These are phyloP conservation scores for Melieria omissa DNA, from an alignment of 2,888 invertebrate genomes.

Conservation along the genomic window DNA sequence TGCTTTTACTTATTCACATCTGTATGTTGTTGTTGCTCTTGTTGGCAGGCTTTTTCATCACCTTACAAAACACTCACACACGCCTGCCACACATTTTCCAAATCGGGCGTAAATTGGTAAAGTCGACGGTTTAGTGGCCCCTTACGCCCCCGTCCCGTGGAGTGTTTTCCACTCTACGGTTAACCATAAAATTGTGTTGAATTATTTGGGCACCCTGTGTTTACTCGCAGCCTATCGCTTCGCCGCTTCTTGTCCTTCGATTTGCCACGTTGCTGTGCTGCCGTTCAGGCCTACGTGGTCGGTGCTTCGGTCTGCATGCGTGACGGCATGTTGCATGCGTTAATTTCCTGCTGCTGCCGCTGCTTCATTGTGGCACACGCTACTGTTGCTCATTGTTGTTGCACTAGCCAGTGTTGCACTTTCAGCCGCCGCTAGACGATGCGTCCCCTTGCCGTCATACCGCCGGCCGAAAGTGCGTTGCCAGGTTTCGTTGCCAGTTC, in stretches of 20 bases:
- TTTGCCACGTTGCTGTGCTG: background rate
- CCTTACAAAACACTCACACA: background rate
- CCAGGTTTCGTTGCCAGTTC: too few relatives aligned
- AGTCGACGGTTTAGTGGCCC: slow-evolving; percentile 7
- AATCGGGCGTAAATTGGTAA: slow-evolving; percentile 17
- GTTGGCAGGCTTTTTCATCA: too few relatives aligned
- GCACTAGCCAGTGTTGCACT: too few relatives aligned
- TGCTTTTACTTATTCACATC: background rate
- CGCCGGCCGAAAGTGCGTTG: too few relatives aligned
- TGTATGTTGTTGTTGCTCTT: background rate
- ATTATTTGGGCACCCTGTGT: slow-evolving; percentile 38
- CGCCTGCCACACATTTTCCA: background rate
- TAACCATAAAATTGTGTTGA: slow-evolving; percentile 46
- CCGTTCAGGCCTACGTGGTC: background rate
- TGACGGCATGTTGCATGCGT: slow-evolving; percentile 17
- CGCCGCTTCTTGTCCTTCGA: background rate
- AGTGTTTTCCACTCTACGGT: slow-evolving; percentile 35
- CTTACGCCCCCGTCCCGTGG: background rate
- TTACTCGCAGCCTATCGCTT: background rate
- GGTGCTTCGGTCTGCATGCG: slow-evolving; percentile 8
- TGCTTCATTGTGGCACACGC: too few relatives aligned
- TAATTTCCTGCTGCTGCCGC: background rate
- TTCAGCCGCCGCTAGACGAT: too few relatives aligned
- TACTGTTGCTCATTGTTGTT: too few relatives aligned
- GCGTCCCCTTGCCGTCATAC: too few relatives aligned